Conservation (phyloP, 2,888 invertebrate species). For the Athripsodes cinereus region DNA sequence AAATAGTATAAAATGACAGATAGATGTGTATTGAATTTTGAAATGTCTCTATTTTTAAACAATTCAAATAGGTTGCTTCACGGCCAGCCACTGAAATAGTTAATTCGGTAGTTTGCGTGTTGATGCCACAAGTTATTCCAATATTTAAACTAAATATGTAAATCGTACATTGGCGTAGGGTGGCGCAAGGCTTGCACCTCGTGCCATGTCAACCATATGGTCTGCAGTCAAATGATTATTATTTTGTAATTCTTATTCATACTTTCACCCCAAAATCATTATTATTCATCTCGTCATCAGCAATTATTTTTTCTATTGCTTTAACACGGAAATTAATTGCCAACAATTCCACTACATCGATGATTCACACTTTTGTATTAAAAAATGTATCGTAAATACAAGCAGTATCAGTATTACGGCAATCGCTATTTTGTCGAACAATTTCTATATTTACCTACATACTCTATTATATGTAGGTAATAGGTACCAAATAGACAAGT, state of each 20-base stretch:
- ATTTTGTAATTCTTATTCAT: too few relatives aligned
- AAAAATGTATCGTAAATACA: too few relatives aligned
- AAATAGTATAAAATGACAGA: too few relatives aligned
- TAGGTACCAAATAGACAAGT: too few relatives aligned
- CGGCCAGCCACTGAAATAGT: constrained; percentile 5
- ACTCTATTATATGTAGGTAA: too few relatives aligned
- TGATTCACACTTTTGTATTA: constrained; percentile 25
- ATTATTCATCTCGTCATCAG: constrained; percentile 10
- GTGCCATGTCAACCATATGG: constrained; percentile 15
- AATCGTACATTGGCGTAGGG: constrained; percentile 22
- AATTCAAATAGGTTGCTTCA: too few relatives aligned
- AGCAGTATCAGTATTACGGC: too few relatives aligned
- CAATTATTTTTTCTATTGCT: constrained; percentile 18
- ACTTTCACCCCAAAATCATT: background rate
- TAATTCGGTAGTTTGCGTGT: constrained; percentile 12
- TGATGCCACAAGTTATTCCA: constrained; percentile 23
- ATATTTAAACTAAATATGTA: constrained; percentile 28
- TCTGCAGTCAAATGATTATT: background rate
- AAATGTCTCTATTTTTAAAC: too few relatives aligned
- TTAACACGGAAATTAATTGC: constrained; percentile 26
- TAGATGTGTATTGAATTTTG: too few relatives aligned
- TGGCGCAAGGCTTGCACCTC: constrained; percentile 5
- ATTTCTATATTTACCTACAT: too few relatives aligned
- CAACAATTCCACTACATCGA: constrained; percentile 22
- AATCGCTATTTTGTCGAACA: too few relatives aligned